These are phyloP conservation scores for Heliothis peltigera DNA, from an alignment of 2,888 invertebrate genomes.

Conservation along the genomic window DNA sequence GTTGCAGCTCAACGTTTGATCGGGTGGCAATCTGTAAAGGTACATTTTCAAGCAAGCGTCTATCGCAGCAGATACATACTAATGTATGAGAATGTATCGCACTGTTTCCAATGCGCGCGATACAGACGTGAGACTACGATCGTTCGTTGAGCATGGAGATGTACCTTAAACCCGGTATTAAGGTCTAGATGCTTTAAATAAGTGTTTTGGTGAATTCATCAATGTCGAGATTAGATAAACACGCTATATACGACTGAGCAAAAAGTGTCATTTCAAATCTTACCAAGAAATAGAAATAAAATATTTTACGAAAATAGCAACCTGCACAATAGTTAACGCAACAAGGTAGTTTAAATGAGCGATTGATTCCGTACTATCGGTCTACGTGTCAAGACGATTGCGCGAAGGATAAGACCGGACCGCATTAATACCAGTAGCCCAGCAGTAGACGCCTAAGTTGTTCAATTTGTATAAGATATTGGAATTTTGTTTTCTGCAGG, in stretches of 20 bases:
- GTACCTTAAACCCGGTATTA: no score
- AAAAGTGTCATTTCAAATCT: no score
- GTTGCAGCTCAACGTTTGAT: constrained; percentile 3
- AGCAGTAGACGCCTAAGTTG: constrained; percentile 35
- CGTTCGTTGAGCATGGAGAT: no score
- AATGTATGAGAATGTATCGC: no score
- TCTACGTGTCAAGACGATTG: constrained; percentile 56
- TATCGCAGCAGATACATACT: no score
- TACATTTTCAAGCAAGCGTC: background rate
- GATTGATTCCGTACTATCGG: constrained; percentile 40
- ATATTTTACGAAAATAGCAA: background rate
- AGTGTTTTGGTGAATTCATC: no score
- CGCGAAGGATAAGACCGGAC: constrained; percentile 46
- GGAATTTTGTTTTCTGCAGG: constrained; percentile 22
- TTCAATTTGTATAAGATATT: constrained; percentile 40
- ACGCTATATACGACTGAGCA: no score
- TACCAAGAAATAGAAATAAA: no score
- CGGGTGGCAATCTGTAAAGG: constrained; percentile 28
- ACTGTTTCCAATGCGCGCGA: no score
- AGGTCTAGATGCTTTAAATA: no score
- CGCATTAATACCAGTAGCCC: constrained; percentile 53
- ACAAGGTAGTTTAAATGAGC: constrained; percentile 38
- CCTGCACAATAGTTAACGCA: constrained; percentile 7
- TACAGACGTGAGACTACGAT: no score
- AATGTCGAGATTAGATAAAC: no score